Evolutionary conservation across 1,140 invertebrate genomes (phyloP).

Genomic region (Drosophila quadrilineata): DNA sequence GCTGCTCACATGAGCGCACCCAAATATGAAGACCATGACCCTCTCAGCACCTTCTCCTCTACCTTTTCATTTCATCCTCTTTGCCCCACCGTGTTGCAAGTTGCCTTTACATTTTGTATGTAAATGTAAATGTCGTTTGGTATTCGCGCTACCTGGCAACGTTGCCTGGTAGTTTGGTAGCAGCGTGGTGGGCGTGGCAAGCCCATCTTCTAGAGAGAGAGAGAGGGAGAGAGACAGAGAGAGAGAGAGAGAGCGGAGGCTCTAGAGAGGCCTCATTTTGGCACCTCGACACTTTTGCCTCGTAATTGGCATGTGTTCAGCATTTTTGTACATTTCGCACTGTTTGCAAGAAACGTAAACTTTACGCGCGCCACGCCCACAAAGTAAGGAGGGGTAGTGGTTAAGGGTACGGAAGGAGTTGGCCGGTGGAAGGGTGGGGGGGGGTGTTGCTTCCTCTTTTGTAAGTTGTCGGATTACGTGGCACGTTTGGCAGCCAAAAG

Average conservation of each 20-base stretch:
- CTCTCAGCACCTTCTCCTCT: background rate
- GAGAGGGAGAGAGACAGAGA: too few relatives aligned
- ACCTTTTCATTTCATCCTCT: slow-evolving; percentile 3
- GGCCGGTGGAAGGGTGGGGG: background rate
- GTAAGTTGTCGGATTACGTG: slow-evolving; percentile 64
- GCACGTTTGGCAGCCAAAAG: slow-evolving; percentile 65
- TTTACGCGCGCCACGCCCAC: slow-evolving; percentile 27
- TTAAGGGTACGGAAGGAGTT: background rate
- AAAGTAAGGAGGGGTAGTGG: background rate
- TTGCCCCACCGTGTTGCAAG: background rate
- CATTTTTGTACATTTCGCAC: slow-evolving; percentile 75
- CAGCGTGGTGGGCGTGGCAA: slow-evolving; percentile 9
- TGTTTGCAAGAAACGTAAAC: slow-evolving; percentile 59
- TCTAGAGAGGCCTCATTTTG: slow-evolving; percentile 67
- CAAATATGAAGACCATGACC: slow-evolving; percentile 53
- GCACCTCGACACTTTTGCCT: slow-evolving; percentile 63
- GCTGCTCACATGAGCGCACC: slow-evolving; percentile 70
- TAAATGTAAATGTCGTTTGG: slow-evolving; percentile 64
- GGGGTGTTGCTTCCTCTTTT: slow-evolving; percentile 1
- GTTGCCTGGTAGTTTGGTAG: background rate
- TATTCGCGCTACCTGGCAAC: slow-evolving; percentile 48
- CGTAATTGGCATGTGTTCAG: slow-evolving; percentile 78
- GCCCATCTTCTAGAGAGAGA: too few relatives aligned
- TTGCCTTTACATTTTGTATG: slow-evolving; percentile 45
- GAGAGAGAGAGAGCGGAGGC: too few relatives aligned